Conservation (phyloP, 2,797 vertebrate genomes). For the Centropyge bicolor region DNA sequence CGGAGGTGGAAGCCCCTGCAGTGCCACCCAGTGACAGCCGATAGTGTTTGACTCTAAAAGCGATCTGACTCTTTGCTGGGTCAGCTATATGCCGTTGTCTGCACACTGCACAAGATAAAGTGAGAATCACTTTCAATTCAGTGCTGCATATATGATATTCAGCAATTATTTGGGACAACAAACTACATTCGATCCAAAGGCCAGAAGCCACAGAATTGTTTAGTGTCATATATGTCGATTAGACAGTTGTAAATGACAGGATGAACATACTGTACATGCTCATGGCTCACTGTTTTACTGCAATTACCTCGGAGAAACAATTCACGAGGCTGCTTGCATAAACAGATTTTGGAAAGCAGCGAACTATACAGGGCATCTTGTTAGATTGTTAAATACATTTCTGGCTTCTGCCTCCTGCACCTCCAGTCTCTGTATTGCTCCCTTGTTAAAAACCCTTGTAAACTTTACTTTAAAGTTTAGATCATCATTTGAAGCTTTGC, state of each 20-base stretch:
- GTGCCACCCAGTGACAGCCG: slow-evolving; percentile 32
- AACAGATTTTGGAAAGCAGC: slow-evolving; percentile 1
- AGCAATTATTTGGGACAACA: slow-evolving; percentile 13
- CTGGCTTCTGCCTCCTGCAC: neutral
- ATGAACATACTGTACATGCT: slow-evolving; percentile 6
- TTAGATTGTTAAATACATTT: neutral
- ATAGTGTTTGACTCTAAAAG: slow-evolving; percentile 29
- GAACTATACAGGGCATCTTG: neutral
- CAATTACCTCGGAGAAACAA: slow-evolving; percentile 1
- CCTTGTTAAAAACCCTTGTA: neutral
- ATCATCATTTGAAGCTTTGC: neutral
- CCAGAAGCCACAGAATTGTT: slow-evolving; percentile 10
- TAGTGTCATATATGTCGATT: neutral
- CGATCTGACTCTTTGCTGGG: slow-evolving; percentile 44
- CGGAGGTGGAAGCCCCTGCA: slow-evolving; percentile 12
- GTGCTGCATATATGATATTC: slow-evolving; percentile 1
- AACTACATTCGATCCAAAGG: slow-evolving; percentile 1
- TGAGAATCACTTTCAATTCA: slow-evolving; percentile 4
- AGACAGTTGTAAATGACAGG: neutral
- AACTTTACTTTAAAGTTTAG: slow-evolving; percentile 11
- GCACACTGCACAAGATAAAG: slow-evolving; percentile 22
- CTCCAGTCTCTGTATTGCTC: neutral
- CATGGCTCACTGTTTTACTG: slow-evolving; percentile 14
- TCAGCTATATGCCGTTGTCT: slow-evolving; percentile 37
- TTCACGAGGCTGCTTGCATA: neutral